Percentiles rank a stretch among this genome's conserved stretches.
These are phyloP conservation scores for Xenus cinereus DNA, from an alignment of 2,113 vertebrate species.

Conservation along the genomic window DNA sequence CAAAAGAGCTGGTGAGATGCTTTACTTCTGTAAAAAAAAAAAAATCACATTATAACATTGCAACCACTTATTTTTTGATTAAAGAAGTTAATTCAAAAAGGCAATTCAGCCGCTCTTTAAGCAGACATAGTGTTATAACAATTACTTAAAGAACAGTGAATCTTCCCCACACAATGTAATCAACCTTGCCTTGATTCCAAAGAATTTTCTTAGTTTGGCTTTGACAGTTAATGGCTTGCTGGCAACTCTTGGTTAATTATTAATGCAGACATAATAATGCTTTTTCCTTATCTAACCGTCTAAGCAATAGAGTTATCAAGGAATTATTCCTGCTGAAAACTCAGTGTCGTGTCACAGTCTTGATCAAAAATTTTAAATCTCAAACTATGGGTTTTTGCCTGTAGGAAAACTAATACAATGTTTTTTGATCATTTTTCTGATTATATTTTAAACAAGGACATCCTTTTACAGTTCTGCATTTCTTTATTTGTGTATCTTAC, in stretches of 20 bases:
- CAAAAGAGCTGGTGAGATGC: background rate
- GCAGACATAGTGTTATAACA: background rate
- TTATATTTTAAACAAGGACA: background rate
- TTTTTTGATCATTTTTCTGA: background rate
- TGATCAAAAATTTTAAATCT: background rate
- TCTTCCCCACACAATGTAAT: background rate
- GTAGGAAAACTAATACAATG: background rate
- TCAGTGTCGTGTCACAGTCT: background rate
- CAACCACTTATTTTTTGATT: background rate
- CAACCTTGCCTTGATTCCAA: background rate
- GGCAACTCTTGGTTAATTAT: background rate
- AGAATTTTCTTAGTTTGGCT: background rate
- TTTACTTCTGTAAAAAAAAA: background rate
- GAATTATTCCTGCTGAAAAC: background rate
- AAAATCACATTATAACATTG: background rate
- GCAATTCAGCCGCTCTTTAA: background rate
- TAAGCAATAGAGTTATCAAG: background rate
- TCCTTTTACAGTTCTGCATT: background rate
- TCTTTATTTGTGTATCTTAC: background rate
- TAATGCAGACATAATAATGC: background rate
- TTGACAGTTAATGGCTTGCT: background rate
- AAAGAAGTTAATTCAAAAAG: background rate
- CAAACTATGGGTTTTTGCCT: background rate
- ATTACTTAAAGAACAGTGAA: background rate
- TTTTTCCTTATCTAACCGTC: slow-evolving; percentile 5